Evolutionary conservation across 2,888 invertebrate genomes (phyloP).

Genomic region (Sinotaia quadrata): DNA sequence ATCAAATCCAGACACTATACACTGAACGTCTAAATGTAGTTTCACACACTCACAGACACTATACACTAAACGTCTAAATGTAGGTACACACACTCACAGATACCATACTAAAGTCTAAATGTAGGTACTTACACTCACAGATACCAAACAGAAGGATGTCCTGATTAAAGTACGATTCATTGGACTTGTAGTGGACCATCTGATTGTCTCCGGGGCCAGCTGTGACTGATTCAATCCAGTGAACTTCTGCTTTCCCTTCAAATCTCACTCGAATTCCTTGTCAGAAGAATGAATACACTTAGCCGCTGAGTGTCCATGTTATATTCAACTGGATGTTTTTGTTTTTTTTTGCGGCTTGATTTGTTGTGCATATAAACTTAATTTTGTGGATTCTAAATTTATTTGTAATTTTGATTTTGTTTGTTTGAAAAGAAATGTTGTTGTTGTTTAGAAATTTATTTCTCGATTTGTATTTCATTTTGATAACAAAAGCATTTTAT

Average conservation of each 20-base stretch:
- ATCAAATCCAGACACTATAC: too few relatives aligned
- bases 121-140: conserved; percentile 31
- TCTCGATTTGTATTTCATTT: too few relatives aligned
- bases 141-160: conserved; percentile 49
- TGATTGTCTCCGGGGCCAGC: conserved; percentile 55
- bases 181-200: conserved; percentile 55
- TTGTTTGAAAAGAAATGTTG: too few relatives aligned
- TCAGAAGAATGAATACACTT: neutral
- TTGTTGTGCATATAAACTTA: too few relatives aligned
- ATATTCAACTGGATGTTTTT: too few relatives aligned
- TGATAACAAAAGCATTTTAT: too few relatives aligned
- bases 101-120: neutral
- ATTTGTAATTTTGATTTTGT: too few relatives aligned
- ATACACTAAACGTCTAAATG: neutral
- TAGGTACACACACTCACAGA: neutral
- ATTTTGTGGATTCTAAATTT: too few relatives aligned
- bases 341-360: too few relatives aligned
- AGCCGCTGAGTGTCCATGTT: too few relatives aligned
- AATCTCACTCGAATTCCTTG: conserved; percentile 59
- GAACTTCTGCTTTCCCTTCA: conserved; percentile 58
- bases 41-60: neutral
- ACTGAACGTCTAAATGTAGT: too few relatives aligned
- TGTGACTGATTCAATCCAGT: conserved; percentile 63
- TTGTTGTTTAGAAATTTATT: too few relatives aligned
- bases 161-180: conserved; percentile 58